Evolutionary conservation across 2,888 invertebrate genomes (phyloP).

Genomic region (Sarcophaga variegata): DNA sequence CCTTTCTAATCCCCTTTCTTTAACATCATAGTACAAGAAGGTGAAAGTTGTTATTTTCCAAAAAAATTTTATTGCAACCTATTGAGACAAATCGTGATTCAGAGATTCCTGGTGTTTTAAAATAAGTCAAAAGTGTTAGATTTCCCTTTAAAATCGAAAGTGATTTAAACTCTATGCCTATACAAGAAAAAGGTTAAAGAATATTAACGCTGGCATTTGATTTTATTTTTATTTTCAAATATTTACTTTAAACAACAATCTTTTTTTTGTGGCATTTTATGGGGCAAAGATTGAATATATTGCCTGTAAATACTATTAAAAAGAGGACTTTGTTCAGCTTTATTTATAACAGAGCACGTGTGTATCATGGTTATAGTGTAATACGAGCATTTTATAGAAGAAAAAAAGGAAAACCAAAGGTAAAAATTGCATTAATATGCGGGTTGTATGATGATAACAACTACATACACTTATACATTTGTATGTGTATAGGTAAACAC

Average conservation of each 20-base stretch:
- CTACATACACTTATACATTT: neutral
- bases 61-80: too few relatives aligned
- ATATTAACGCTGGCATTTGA: neutral
- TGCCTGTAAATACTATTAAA: conserved; percentile 50
- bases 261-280: conserved; percentile 30
- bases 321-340: conserved; percentile 36
- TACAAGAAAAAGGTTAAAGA: neutral
- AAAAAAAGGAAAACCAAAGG: conserved; percentile 34
- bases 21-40: too few relatives aligned
- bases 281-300: conserved; percentile 50
- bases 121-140: too few relatives aligned
- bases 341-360: neutral
- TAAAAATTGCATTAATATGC: conserved; percentile 64
- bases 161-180: too few relatives aligned
- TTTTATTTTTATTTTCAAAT: conserved; percentile 10
- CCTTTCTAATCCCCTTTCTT: too few relatives aligned
- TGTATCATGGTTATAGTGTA: neutral
- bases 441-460: conserved; percentile 54
- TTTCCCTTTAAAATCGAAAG: too few relatives aligned
- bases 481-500: too few relatives aligned
- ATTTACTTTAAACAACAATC: neutral
- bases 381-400: conserved; percentile 27
- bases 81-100: too few relatives aligned
- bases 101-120: too few relatives aligned
- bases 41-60: too few relatives aligned